phyloP scores from a whole-genome alignment of 2,797 vertebrate species.

The Crypturellus tataupa region DNA sequence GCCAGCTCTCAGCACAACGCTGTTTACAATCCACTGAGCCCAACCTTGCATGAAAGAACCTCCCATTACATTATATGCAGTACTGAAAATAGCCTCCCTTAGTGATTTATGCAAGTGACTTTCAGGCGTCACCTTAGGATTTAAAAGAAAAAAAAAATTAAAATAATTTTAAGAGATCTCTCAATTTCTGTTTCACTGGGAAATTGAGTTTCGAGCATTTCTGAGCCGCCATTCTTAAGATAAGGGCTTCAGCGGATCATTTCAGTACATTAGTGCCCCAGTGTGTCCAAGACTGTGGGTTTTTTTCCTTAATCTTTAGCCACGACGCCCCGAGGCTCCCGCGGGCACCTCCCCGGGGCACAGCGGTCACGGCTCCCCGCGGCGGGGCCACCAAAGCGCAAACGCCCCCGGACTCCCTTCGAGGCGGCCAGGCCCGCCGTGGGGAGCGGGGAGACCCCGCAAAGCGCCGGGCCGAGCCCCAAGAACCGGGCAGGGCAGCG shows the following conservation, averaged over 20 bases:
- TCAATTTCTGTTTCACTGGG: background rate
- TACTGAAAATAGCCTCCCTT: background rate
- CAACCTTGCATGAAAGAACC: fast-evolving
- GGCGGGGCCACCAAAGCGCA: no score
- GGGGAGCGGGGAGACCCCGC: no score
- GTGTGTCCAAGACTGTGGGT: no score
- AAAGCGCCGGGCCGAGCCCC: no score
- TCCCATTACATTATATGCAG: background rate
- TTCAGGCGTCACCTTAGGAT: background rate
- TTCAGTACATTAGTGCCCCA: background rate
- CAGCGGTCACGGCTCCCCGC: no score
- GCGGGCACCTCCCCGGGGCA: background rate
- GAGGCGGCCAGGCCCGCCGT: no score
- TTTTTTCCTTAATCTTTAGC: no score
- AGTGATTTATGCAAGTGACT: background rate
- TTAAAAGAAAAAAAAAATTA: background rate
- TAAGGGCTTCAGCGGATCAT: background rate
- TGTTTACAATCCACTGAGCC: background rate
- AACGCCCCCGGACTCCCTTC: no score
- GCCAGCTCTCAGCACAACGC: fast-evolving
- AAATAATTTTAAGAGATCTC: background rate
- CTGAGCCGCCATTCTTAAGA: background rate
- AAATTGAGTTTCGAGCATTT: background rate
- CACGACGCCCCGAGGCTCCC: background rate
- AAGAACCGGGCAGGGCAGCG: background rate